A percentile compares a stretch with the other conserved stretches of the same genome.
phyloP scores from a whole-genome alignment of 1,140 invertebrate species.

The Dendroctonus ponderosae region DNA sequence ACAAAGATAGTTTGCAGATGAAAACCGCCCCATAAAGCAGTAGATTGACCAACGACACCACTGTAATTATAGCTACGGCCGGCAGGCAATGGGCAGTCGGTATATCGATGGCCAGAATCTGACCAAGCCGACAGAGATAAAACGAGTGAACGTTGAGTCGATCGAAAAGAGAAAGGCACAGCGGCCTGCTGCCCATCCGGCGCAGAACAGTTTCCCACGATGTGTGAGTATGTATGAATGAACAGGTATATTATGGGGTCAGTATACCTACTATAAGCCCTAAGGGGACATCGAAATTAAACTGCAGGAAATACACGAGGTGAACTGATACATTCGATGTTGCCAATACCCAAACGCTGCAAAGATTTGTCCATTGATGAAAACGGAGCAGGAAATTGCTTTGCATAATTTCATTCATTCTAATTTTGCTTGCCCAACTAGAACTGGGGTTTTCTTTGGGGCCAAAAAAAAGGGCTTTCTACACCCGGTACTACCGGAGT shows the following conservation, averaged over 20 bases:
- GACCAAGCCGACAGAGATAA: slow-evolving; percentile 18
- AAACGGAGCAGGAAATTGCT: background rate
- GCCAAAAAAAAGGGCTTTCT: background rate
- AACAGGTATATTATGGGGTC: slow-evolving; percentile 42
- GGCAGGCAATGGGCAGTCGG: slow-evolving; percentile 22
- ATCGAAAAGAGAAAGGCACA: slow-evolving; percentile 19
- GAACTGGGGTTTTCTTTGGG: background rate
- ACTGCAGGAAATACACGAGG: slow-evolving; percentile 37
- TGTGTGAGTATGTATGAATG: slow-evolving; percentile 40
- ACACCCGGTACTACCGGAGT: background rate
- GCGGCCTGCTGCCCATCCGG: slow-evolving; percentile 27
- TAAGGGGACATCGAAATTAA: slow-evolving; percentile 36
- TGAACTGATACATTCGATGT: slow-evolving; percentile 24
- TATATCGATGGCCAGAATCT: slow-evolving; percentile 31
- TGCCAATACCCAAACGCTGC: background rate
- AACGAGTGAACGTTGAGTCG: slow-evolving; percentile 3
- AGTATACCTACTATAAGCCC: slow-evolving; percentile 40
- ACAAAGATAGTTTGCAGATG: background rate
- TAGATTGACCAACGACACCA: slow-evolving; percentile 12
- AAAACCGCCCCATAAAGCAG: background rate
- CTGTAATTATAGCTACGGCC: slow-evolving; percentile 22
- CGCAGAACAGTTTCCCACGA: slow-evolving; percentile 38
- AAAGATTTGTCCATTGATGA: background rate
- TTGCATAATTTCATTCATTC: background rate
- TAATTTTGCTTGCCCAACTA: background rate